phyloP scores from a whole-genome alignment of 2,113 vertebrate species.

The Mormyrus lacerda region DNA sequence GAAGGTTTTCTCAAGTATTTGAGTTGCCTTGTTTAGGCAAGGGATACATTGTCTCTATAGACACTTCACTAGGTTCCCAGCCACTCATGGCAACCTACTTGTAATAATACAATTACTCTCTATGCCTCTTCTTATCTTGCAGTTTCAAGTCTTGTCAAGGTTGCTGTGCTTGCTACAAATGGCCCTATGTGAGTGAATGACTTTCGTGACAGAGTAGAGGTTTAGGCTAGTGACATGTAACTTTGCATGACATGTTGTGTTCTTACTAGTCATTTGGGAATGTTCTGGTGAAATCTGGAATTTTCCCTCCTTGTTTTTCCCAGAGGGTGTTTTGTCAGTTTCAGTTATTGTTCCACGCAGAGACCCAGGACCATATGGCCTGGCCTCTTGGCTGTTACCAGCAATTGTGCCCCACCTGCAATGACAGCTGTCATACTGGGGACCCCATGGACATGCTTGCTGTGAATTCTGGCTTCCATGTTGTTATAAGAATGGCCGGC shows the following conservation, averaged over 20 bases:
- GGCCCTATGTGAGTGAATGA: background rate
- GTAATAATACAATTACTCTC: background rate
- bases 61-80: background rate
- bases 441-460: background rate
- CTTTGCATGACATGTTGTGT: background rate
- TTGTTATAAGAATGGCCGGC: background rate
- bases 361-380: background rate
- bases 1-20: background rate
- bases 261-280: background rate
- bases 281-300: background rate
- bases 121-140: background rate
- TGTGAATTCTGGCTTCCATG: background rate
- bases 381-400: background rate
- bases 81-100: background rate
- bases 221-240: background rate
- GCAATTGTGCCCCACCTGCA: background rate
- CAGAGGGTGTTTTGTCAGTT: background rate
- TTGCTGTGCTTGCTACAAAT: background rate
- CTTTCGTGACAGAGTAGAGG: background rate
- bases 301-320: background rate
- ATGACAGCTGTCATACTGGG: background rate
- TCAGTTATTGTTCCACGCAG: background rate
- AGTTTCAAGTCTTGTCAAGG: background rate
- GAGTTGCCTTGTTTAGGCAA: background rate
- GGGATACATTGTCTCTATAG: background rate